Evolutionary conservation across 2,113 vertebrate species (phyloP), one percentile per base, ranked within the genome.

Genomic region (Empidonax alnorum): DNA sequence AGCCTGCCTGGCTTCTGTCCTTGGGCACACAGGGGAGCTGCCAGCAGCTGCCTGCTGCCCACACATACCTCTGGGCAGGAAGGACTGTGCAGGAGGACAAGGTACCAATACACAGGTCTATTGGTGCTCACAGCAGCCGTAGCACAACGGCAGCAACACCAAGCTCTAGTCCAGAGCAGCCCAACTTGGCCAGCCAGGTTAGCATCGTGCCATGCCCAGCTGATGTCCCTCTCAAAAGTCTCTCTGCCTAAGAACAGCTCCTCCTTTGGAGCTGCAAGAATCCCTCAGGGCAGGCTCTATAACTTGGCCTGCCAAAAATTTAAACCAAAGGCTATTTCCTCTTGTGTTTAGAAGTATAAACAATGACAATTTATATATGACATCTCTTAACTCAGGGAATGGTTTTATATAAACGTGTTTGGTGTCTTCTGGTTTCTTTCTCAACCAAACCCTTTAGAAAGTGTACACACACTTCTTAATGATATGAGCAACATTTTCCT

Each of bases 401-500:
- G 8, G 27, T 19, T 94, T 91, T 55, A 66, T 76, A 62, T 50
- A 91, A 87, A 91, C 41, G 42, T 14, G 31, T 86, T 94, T 78
- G 61, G 37, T 90, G 58, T 89, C 80, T 84, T 85, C 93, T 92
- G 74, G 71, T 90, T 89, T 94, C 53, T 91, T 85, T 93, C 93
- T 89, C 68, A 67, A 94, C 58, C 55, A 84, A 95, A 62, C 35
- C 25, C 72, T 83, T 94, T 35, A 84, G 37, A 91, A 95, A 95
- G 62, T 8, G 10, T 66, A 73, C 53, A 76, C 62, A 65, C 37
- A 55, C 75, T 90, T 94, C 71, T 80, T 58, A 89, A 89, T 59
- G n/a, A 87, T 39, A 47, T 52, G 66, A 90, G 76, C 65, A 96
- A 87, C 23, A 24, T 90, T 90, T 86, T 93, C 88, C 76, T 80